Evolutionary conservation across 2,888 invertebrate species (phyloP).

Genomic region (Xestia xanthographa): DNA sequence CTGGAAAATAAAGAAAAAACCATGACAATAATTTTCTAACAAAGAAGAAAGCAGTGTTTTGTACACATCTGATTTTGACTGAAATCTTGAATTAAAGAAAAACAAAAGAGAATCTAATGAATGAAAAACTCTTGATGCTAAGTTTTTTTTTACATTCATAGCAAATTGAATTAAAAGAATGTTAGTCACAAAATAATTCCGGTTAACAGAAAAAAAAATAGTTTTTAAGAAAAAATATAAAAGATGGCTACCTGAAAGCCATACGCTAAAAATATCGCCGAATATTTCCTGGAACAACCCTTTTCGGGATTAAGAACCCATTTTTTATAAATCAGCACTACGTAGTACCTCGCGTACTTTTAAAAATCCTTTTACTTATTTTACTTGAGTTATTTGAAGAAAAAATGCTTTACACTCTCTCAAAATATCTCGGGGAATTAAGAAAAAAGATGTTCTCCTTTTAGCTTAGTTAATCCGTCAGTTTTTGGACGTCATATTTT

Average conservation of each 20-base stretch:
- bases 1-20: background rate
- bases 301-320: slow-evolving; percentile 76
- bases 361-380: slow-evolving; percentile 55
- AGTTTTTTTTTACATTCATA: background rate
- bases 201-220: slow-evolving; percentile 21
- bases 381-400: slow-evolving; percentile 45
- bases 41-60: background rate
- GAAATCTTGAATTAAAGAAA: background rate
- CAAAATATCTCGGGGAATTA: background rate
- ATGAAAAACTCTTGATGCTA: background rate
- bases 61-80: background rate
- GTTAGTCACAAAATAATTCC: slow-evolving; percentile 46
- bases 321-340: slow-evolving; percentile 68
- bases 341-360: slow-evolving; percentile 59
- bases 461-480: slow-evolving; percentile 16
- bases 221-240: slow-evolving; percentile 55
- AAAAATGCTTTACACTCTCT: slow-evolving; percentile 21
- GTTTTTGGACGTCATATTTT: slow-evolving; percentile 5
- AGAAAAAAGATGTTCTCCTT: background rate
- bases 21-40: background rate
- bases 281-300: slow-evolving; percentile 74
- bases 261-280: slow-evolving; percentile 65
- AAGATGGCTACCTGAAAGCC: slow-evolving; percentile 61
- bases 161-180: background rate
- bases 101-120: background rate